These are phyloP conservation scores for Microctenopoma lineatum DNA, from an alignment of 2,797 vertebrate species.

Conservation along the genomic window DNA sequence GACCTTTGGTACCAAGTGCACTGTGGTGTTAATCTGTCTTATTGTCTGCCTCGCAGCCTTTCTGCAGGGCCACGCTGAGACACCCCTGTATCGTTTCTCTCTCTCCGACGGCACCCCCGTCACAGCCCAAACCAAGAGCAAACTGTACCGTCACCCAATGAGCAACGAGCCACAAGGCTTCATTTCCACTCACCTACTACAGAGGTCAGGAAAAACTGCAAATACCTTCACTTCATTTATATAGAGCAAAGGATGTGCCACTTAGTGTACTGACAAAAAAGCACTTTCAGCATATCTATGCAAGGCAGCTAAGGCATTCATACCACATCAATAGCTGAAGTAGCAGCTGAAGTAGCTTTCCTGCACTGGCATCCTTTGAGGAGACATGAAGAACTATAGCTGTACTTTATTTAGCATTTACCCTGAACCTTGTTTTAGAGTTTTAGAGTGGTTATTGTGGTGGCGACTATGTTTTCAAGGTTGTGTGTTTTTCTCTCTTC, in stretches of 20 bases:
- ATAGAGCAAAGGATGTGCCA: slow-evolving; percentile 18
- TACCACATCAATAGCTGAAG: slow-evolving; percentile 48
- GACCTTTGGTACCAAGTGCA: slow-evolving; percentile 42
- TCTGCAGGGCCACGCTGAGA: slow-evolving; percentile 93
- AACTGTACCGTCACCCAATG: slow-evolving; percentile 91
- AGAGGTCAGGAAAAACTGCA: slow-evolving; percentile 86
- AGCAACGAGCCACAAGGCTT: slow-evolving; percentile 93
- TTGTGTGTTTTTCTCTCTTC: slow-evolving; percentile 15
- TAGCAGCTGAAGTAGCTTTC: slow-evolving; percentile 59
- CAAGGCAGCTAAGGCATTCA: slow-evolving; percentile 43
- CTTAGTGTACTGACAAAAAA: slow-evolving; percentile 39
- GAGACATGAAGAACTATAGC: slow-evolving; percentile 15
- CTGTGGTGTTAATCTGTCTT: slow-evolving; percentile 18
- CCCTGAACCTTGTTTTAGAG: slow-evolving; percentile 1
- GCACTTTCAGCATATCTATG: slow-evolving; percentile 34
- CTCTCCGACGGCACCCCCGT: slow-evolving; percentile 95
- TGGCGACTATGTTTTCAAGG: not conserved
- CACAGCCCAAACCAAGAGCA: slow-evolving; percentile 96
- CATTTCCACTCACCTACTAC: slow-evolving; percentile 95
- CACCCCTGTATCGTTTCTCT: slow-evolving; percentile 93
- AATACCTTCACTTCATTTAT: slow-evolving; percentile 16
- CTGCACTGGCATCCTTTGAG: slow-evolving; percentile 24
- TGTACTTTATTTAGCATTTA: slow-evolving; percentile 27
- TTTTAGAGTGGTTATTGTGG: slow-evolving; percentile 12
- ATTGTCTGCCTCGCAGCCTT: slow-evolving; percentile 83